Evolutionary conservation across 1,140 invertebrate species (phyloP).

Genomic region (Euwallacea similis): DNA sequence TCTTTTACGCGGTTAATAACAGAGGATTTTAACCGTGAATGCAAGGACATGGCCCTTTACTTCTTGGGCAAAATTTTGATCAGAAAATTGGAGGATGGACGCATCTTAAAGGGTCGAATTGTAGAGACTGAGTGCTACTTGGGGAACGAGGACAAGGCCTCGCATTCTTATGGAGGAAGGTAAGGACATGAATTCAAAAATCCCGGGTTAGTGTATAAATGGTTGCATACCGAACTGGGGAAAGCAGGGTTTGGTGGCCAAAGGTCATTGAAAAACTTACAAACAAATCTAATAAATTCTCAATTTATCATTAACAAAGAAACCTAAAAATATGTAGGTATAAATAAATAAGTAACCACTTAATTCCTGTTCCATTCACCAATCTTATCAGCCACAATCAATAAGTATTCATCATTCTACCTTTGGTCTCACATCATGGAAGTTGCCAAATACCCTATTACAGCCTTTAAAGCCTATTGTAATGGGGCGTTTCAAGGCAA

Average conservation of each 20-base stretch:
- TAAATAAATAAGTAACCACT: not conserved
- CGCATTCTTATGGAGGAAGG: constrained; percentile 63
- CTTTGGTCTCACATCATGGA: constrained; percentile 7
- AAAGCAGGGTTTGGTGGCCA: too few species aligned
- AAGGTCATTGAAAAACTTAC: too few species aligned
- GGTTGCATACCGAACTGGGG: too few species aligned
- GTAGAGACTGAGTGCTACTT: constrained; percentile 82
- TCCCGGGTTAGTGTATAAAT: not conserved
- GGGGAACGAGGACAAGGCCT: constrained; percentile 72
- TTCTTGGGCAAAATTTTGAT: constrained; percentile 70
- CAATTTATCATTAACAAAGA: too few species aligned
- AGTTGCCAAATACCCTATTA: constrained; percentile 40
- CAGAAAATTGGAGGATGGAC: constrained; percentile 58
- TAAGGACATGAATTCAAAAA: constrained; percentile 29
- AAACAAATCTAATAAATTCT: too few species aligned
- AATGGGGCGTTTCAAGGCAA: constrained; percentile 66
- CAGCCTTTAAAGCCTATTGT: constrained; percentile 47
- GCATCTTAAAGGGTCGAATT: constrained; percentile 65
- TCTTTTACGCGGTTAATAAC: constrained; percentile 1
- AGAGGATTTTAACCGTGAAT: constrained; percentile 41
- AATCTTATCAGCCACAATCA: not conserved
- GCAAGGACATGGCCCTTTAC: constrained; percentile 60
- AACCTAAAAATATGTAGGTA: not conserved
- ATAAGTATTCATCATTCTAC: not conserved
- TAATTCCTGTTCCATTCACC: not conserved